phyloP scores from a whole-genome alignment of 2,888 invertebrate genomes.

The Cepaea hortensis region DNA sequence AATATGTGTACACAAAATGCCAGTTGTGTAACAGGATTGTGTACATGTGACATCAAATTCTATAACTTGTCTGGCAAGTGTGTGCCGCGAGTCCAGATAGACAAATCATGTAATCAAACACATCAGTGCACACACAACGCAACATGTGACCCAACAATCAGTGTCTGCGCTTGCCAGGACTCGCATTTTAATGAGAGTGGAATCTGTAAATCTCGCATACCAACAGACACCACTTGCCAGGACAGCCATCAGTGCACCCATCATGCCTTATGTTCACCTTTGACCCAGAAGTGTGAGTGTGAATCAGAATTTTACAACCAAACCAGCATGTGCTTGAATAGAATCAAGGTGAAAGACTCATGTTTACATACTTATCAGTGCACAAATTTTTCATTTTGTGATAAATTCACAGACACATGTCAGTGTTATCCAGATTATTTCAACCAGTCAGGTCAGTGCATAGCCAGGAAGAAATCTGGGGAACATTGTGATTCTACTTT shows the following conservation, averaged over 20 bases:
- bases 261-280: constrained; percentile 39
- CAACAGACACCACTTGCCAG: constrained; percentile 9
- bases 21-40: constrained; percentile 23
- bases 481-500: constrained; percentile 34
- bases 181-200: constrained; percentile 46
- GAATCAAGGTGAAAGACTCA: constrained; percentile 24
- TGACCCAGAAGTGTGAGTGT: constrained; percentile 33
- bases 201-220: not conserved
- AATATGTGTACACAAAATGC: constrained; percentile 48
- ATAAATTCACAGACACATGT: constrained; percentile 39
- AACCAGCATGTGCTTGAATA: constrained; percentile 9
- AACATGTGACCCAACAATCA: not conserved
- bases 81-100: constrained; percentile 10
- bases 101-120: constrained; percentile 39
- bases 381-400: constrained; percentile 46
- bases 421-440: constrained; percentile 46
- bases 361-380: constrained; percentile 44
- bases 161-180: constrained; percentile 33
- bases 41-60: constrained; percentile 19
- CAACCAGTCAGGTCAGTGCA: constrained; percentile 37
- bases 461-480: constrained; percentile 29
- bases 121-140: constrained; percentile 49
- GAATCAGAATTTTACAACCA: constrained; percentile 40
- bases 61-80: constrained; percentile 32
- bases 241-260: constrained; percentile 44